phyloP scores from a whole-genome alignment of 2,888 invertebrate species.

The Ichneumoninae sp. region DNA sequence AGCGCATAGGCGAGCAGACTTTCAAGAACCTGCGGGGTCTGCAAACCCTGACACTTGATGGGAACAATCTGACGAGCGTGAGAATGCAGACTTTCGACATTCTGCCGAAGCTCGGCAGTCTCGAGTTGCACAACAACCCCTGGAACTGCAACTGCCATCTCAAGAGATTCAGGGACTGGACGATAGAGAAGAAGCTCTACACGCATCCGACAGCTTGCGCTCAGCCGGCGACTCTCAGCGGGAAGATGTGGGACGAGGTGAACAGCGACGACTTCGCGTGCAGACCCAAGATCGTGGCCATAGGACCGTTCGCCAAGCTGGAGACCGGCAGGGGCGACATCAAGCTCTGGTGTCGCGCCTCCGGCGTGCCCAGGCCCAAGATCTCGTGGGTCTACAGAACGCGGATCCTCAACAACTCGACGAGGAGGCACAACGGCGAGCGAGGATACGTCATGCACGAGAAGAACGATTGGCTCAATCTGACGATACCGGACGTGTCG shows the following conservation, averaged over 20 bases:
- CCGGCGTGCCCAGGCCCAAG: slow-evolving; percentile 92
- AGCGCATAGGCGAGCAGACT: slow-evolving; percentile 89
- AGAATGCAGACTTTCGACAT: slow-evolving; percentile 88
- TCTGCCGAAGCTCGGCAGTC: slow-evolving; percentile 88
- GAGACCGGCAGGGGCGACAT: slow-evolving; percentile 88
- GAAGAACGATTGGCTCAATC: slow-evolving; percentile 84
- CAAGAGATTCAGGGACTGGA: slow-evolving; percentile 91
- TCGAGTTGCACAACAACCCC: slow-evolving; percentile 92
- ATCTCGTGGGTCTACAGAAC: slow-evolving; percentile 84
- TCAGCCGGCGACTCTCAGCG: slow-evolving; percentile 89
- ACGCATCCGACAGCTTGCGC: slow-evolving; percentile 90
- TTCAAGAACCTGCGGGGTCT: slow-evolving; percentile 90
- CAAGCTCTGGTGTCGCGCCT: slow-evolving; percentile 89
- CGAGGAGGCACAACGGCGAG: slow-evolving; percentile 81
- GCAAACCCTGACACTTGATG: slow-evolving; percentile 89
- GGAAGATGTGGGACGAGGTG: slow-evolving; percentile 90
- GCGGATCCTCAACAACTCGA: slow-evolving; percentile 74
- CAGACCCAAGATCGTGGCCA: slow-evolving; percentile 88
- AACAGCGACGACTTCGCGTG: slow-evolving; percentile 92
- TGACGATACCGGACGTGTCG: slow-evolving; percentile 88
- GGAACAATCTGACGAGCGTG: slow-evolving; percentile 90
- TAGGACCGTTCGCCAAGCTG: slow-evolving; percentile 85
- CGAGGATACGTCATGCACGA: slow-evolving; percentile 81
- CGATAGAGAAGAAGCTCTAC: slow-evolving; percentile 90
- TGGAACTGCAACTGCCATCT: slow-evolving; percentile 96